Evolutionary conservation across 2,113 vertebrate genomes (phyloP), one percentile per base, ranked within the genome.

Genomic region (Redunca redunca): DNA sequence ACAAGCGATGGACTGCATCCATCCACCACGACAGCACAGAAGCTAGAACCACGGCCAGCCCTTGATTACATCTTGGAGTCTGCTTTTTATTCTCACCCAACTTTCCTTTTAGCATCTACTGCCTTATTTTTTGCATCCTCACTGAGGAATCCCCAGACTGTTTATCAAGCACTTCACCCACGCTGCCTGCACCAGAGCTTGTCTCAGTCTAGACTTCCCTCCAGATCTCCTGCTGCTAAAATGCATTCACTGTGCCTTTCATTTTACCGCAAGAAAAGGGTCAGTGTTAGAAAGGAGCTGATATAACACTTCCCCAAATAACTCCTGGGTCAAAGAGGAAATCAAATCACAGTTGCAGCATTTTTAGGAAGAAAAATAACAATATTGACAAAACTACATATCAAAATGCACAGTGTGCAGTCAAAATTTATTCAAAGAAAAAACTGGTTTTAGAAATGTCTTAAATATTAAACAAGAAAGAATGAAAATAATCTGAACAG

Each of bases 281-380:
- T 81, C 91, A 88, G 43, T 78, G 46, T 85, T 36, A 81, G 64
- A 92, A 88, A 96, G 58, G 26, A 74, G 64, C 90, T 89, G 96
- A 97, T 48, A 77, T 89, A 88, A 95, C 81, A 87, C 77, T 95
- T 93, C n/a, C 82, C 55, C n/a, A 26, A 89, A 43, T 43, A 90
- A 83, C 50, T 88, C 87, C 81, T 71, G 53, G 6, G 67, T 90
- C 86, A 98, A 95, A 97, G 50, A 96, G 95, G 95, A 97, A 95
- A 93, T 43, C 55, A 97, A 84, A 93, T 83, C 93, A 95, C 67
- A 91, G 53, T 62, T 77, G 60, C 64, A 58, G 82, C 52, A 23
- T 21, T 95, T 93, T 92, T 86, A 74, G 64, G n/a, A 26, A 60
- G 33, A 91, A 91, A 87, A 95, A 84, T 53, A 91, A 90, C 9